phyloP scores from a whole-genome alignment of 1,140 invertebrate species.

The Hermetia illucens region DNA sequence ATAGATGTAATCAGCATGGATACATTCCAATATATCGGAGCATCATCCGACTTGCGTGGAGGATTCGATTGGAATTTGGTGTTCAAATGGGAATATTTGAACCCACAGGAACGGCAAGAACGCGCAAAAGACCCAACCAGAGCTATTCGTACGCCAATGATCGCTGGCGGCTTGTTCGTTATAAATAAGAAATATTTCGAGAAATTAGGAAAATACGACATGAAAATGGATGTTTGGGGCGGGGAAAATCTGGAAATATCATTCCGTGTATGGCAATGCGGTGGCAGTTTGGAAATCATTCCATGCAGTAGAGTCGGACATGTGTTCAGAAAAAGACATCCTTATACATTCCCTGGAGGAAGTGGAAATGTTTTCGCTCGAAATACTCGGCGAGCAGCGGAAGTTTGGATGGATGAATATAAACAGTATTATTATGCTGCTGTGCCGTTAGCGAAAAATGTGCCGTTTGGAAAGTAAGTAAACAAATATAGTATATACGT shows the following conservation, averaged over 20 bases:
- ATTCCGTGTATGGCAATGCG: slow-evolving; percentile 87
- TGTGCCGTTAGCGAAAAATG: slow-evolving; percentile 71
- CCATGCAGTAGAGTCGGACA: slow-evolving; percentile 85
- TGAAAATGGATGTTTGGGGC: slow-evolving; percentile 93
- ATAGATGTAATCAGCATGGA: slow-evolving; percentile 98
- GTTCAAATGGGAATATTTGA: slow-evolving; percentile 90
- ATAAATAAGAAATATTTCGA: slow-evolving; percentile 87
- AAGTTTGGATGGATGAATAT: slow-evolving; percentile 94
- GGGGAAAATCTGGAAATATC: slow-evolving; percentile 44
- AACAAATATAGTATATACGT: too few species aligned
- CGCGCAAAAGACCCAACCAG: slow-evolving; percentile 68
- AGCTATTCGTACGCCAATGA: slow-evolving; percentile 80
- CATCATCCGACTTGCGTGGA: slow-evolving; percentile 76
- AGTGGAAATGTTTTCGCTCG: slow-evolving; percentile 80
- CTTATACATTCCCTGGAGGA: slow-evolving; percentile 88
- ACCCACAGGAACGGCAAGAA: slow-evolving; percentile 60
- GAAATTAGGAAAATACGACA: slow-evolving; percentile 91
- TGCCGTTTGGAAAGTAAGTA: slow-evolving; percentile 80
- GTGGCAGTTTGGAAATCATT: slow-evolving; percentile 85
- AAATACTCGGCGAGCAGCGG: slow-evolving; percentile 77
- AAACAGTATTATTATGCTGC: slow-evolving; percentile 83
- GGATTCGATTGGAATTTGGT: slow-evolving; percentile 97
- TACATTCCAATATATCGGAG: slow-evolving; percentile 92
- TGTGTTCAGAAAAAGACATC: slow-evolving; percentile 85
- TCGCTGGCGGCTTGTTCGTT: slow-evolving; percentile 87